Evolutionary conservation across 1,140 invertebrate genomes (phyloP), one percentile per base, ranked within the genome.

Genomic region (Elysia chlorotica): DNA sequence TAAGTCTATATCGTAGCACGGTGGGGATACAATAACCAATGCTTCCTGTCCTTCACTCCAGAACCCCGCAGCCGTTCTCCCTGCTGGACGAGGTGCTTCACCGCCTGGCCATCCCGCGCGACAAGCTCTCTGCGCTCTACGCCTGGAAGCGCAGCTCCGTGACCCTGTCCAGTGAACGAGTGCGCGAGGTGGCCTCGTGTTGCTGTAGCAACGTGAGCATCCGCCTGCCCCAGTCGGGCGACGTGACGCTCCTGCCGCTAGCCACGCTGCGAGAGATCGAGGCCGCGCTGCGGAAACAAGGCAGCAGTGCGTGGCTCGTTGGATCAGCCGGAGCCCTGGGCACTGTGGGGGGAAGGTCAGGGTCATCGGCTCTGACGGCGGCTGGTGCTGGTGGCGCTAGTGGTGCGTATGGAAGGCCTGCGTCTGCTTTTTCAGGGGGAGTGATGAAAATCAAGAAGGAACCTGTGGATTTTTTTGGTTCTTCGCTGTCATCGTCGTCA

Each of bases 171-270:
- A 48, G 69, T 38, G 69, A 71, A 53, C 56, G 69, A 23, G 69
- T 71, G 57, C 56, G 69, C 19, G 69, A 71, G 54, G 69, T 71
- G 5, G 69, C 69, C n/a, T 71, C 69, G 28, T 71, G 69, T 30
- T 71, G 69, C 69, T 71, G 69, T 25, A 71, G 69, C 59, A 71
- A 71, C 35, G 69, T 71, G 25, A 71, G 69, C 38, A 71, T 71
- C 23, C 69, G 69, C 41, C 59, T 71, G 31, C 69, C 69, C 14
- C 69, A 71, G 37, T 71, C 69, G 1, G 69, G 69, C 17, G 48
- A 62, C 17, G 69, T 71, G 31, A 71, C 69, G 30, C 69, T 71
- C 2, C 69, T 71, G 2, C 69, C 69, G 0, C 63, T 71, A 6
- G 28, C 59, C 25, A 62, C 69, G 6, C 59, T 71, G 25, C 41